Percentiles rank a stretch among this genome's conserved stretches.
Conservation (phyloP, 2,113 vertebrate genomes). For the Pithys albifrons region DNA sequence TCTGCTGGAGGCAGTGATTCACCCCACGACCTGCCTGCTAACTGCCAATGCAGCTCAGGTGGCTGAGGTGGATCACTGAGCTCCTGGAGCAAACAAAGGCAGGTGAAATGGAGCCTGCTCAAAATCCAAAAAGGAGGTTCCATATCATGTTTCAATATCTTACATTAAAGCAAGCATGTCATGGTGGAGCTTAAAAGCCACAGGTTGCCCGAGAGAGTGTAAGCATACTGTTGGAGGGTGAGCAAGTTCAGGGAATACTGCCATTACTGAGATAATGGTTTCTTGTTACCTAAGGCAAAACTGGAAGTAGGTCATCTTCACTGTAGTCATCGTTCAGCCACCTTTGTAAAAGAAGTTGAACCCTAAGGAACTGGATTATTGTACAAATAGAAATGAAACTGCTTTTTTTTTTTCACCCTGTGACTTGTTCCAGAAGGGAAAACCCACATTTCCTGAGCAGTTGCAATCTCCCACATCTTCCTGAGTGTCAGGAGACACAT, state of each 20-base stretch:
- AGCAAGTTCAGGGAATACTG: slow-evolving; percentile 6
- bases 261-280: neutral
- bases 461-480: neutral
- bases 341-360: neutral
- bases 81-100: neutral
- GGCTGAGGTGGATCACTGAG: neutral
- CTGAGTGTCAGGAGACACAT: neutral
- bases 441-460: slow-evolving; percentile 4
- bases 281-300: slow-evolving; percentile 27
- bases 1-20: neutral
- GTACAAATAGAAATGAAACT: neutral
- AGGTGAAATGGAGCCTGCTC: neutral
- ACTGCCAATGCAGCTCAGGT: neutral
- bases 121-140: neutral
- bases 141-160: neutral
- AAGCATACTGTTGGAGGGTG: neutral
- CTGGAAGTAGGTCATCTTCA: slow-evolving; percentile 32
- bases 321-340: neutral
- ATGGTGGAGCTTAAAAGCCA: neutral
- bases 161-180: neutral
- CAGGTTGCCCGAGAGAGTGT: neutral
- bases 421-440: slow-evolving; percentile 14
- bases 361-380: neutral
- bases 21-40: neutral
- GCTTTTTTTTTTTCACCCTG: neutral